phyloP scores from a whole-genome alignment of 2,797 vertebrate genomes.

The Emys orbicularis region DNA sequence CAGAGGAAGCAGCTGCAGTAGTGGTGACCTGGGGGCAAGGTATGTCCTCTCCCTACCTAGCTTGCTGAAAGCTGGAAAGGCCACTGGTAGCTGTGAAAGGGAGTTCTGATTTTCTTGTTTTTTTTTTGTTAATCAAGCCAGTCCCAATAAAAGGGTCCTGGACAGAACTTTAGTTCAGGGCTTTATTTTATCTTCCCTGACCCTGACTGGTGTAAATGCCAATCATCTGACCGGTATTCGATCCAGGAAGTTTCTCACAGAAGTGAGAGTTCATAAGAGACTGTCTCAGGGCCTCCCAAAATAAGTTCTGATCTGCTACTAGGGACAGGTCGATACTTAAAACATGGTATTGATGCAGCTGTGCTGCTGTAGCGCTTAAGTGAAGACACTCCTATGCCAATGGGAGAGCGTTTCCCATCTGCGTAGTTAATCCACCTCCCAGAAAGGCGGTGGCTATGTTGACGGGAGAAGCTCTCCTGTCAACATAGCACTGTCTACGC shows the following conservation, averaged over 20 bases:
- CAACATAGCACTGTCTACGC: no score
- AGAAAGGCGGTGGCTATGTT: no score
- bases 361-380: no score
- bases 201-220: background rate
- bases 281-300: background rate
- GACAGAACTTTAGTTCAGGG: background rate
- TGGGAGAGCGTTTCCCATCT: no score
- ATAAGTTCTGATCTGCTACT: background rate
- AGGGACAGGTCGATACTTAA: background rate
- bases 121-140: slow-evolving; percentile 12
- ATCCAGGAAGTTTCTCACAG: background rate
- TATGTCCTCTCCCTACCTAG: slow-evolving; percentile 12
- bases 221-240: background rate
- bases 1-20: slow-evolving; percentile 65
- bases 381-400: no score
- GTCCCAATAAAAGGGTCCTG: background rate
- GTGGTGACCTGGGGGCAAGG: slow-evolving; percentile 46
- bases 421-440: no score
- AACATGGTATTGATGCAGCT: no score
- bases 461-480: no score
- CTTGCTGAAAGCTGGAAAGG: background rate
- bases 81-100: background rate
- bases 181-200: background rate
- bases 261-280: background rate
- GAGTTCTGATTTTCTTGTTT: background rate